Base-by-base conservation (phyloP, 2,797 vertebrate genomes). In the Oreonectes daqikongensis region DNA sequence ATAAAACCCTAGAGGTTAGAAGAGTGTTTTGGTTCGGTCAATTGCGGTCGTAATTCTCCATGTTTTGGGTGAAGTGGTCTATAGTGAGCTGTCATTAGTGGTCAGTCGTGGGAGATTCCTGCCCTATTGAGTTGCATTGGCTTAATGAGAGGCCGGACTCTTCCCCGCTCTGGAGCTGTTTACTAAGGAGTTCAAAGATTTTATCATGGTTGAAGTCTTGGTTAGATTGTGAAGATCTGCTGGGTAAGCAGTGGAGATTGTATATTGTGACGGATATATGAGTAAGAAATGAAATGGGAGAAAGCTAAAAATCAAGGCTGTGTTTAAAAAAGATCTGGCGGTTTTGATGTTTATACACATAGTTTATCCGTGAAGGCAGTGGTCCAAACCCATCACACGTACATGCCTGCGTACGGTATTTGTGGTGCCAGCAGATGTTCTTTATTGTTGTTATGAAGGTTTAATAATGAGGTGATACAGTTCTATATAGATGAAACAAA, bases 1-100 rank as follows among this genome's bases (percentile, higher is more conserved):
- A 32, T 28, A 74, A 38, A 73, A 42, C 61, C 35, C 61, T 12
- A 59, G 71, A 75, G 80, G 65, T 86, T 86, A 72, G 40, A 72
- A 72, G 79, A 79, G 14, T 40, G 18, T 64, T 82, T 59, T 68
- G 52, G 59, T 79, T 71, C 79, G 85, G 81, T 85, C 86, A 86
- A 81, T 79, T 85, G 83, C 77, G 84, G 85, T 83, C 50, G 63
- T 59, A 52, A 64, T 14, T 35, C 14, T 38, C 28, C 76, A 75
- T 87, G 69, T 86, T 81, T 86, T 86, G 78, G 76, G 69, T 69
- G 53, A 85, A 82, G 42, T 79, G 79, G 68, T 57, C 68, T 38
- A 69, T 66, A 72, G 48, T 63, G 22, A 76, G 1, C 65, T 72
- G 9, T 66, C 78, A 61, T 86, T 83, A 75, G 76, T 75, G 50